Percentiles rank a stretch among this genome's conserved stretches.
phyloP scores from a whole-genome alignment of 2,888 invertebrate species.

The Pomacea canaliculata region DNA sequence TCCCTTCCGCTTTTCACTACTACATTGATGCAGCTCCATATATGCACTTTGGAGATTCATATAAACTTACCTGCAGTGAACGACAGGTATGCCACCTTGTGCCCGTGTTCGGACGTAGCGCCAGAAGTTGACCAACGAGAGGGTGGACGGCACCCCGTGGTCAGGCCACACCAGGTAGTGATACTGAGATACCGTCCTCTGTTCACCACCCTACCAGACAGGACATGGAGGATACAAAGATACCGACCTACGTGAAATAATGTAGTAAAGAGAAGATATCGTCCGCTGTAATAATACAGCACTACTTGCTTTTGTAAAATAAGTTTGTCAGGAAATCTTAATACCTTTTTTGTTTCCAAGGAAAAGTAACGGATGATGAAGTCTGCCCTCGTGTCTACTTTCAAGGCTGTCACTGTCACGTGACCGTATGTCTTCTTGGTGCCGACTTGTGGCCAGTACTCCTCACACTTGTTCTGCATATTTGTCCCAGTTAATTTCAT shows the following conservation, averaged over 20 bases:
- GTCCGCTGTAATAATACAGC: too few species aligned
- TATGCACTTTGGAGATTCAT: too few species aligned
- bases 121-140: constrained; percentile 9
- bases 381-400: constrained; percentile 6
- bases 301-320: too few species aligned
- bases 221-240: too few species aligned
- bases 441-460: constrained; percentile 24
- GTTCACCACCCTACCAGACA: neutral
- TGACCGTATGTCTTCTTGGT: constrained; percentile 6
- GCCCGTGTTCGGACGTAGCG: constrained; percentile 9
- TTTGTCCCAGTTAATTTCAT: neutral
- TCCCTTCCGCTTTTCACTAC: too few species aligned
- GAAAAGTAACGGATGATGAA: constrained; percentile 14
- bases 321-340: neutral
- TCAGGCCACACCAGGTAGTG: constrained; percentile 17
- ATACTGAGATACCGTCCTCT: constrained; percentile 3
- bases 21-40: too few species aligned
- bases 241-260: too few species aligned
- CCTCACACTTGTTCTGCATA: constrained; percentile 16
- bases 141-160: constrained; percentile 11
- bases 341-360: constrained; percentile 9
- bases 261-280: too few species aligned
- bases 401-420: constrained; percentile 1
- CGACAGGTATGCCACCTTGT: neutral
- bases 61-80: constrained; percentile 8